Evolutionary conservation across 2,888 invertebrate genomes (phyloP).

Genomic region (Ormyrus rosae): DNA sequence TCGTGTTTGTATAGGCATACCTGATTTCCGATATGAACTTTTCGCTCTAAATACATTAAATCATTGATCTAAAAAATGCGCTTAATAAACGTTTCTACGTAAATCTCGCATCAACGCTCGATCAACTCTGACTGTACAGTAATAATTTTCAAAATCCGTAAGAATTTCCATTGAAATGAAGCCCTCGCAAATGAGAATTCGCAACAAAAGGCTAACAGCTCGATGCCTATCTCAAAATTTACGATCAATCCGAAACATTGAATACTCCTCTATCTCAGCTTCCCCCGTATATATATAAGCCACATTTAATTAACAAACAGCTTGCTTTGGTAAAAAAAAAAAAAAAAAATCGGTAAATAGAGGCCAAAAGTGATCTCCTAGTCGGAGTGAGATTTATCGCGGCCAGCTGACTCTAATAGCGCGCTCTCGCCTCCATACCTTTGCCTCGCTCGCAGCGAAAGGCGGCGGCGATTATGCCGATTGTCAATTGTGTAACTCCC

Average conservation of each 20-base stretch:
- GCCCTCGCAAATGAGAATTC: neutral
- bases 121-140: too few species aligned
- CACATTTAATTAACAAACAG: too few species aligned
- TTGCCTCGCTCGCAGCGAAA: neutral
- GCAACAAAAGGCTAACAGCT: neutral
- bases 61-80: conserved; percentile 11
- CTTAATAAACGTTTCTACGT: neutral
- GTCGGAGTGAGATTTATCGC: conserved; percentile 26
- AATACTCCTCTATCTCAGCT: neutral
- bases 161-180: neutral
- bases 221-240: neutral
- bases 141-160: too few species aligned
- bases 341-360: conserved; percentile 16
- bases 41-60: neutral
- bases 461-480: conserved; percentile 41
- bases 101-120: too few species aligned
- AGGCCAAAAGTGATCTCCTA: conserved; percentile 13
- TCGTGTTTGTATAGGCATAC: conserved; percentile 14
- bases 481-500: conserved; percentile 61
- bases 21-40: neutral
- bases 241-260: conserved; percentile 10
- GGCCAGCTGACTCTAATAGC: conserved; percentile 17
- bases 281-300: neutral
- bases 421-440: neutral
- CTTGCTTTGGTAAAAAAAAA: too few species aligned